Conservation (phyloP, 1,140 invertebrate species). For the Onthophagus taurus region DNA sequence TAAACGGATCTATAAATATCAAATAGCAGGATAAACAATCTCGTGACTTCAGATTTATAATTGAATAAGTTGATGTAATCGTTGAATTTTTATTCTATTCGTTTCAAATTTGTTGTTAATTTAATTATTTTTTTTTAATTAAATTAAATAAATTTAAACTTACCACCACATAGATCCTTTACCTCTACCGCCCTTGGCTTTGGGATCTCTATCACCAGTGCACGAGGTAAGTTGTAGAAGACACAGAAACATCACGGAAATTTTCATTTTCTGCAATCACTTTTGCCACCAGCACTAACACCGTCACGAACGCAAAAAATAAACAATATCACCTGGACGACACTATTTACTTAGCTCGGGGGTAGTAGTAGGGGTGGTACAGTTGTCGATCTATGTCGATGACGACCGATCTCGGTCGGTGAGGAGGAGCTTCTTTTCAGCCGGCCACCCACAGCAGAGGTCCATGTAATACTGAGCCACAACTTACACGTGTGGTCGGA, state of each 20-base stretch:
- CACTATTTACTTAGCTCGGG: constrained; percentile 35
- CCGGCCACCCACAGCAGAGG: constrained; percentile 30
- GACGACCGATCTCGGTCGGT: constrained; percentile 20
- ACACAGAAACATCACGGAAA: constrained; percentile 20
- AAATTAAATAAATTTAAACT: too few relatives aligned
- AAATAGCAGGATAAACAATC: too few relatives aligned
- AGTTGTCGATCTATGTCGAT: constrained; percentile 18
- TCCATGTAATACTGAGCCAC: constrained; percentile 27
- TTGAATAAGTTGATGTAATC: too few relatives aligned
- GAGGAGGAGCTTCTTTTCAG: constrained; percentile 31
- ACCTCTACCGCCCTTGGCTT: constrained; percentile 44
- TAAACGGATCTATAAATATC: too few relatives aligned
- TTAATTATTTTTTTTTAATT: too few relatives aligned
- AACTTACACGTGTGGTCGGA: constrained; percentile 32
- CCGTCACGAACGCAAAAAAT: constrained; percentile 35
- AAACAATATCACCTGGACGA: constrained; percentile 36
- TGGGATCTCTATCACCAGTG: constrained; percentile 28
- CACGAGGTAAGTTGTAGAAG: constrained; percentile 9
- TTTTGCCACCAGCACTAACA: constrained; percentile 18
- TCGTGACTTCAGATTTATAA: too few relatives aligned
- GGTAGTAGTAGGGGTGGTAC: constrained; percentile 30
- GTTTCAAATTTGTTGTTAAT: too few relatives aligned
- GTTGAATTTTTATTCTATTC: too few relatives aligned
- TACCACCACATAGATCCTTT: constrained; percentile 51
- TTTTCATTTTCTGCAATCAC: constrained; percentile 13